Conservation (phyloP, 2,888 invertebrate species). For the Abscondita cerata region DNA sequence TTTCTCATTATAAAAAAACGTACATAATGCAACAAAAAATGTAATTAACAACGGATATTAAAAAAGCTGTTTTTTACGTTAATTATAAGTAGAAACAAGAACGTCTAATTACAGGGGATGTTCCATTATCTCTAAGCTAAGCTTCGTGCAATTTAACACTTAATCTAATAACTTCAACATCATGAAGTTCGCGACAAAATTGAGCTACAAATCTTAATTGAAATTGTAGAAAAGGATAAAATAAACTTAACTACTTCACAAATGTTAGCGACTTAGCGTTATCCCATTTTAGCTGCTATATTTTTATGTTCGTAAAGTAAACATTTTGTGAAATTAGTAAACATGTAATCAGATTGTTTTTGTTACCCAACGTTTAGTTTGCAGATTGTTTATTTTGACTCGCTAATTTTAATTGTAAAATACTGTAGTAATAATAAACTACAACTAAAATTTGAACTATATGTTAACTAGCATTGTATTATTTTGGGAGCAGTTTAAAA, state of each 20-base stretch:
- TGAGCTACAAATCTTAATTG: slow-evolving; percentile 9
- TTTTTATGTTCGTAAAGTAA: too few species aligned
- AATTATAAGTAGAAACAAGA: background rate
- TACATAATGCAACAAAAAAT: background rate
- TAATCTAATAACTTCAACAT: slow-evolving; percentile 9
- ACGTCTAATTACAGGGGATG: slow-evolving; percentile 8
- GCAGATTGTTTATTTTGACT: too few species aligned
- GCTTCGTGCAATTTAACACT: slow-evolving; percentile 8
- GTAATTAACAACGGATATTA: background rate
- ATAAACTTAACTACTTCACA: background rate
- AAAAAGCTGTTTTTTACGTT: background rate
- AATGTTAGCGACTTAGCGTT: slow-evolving; percentile 18
- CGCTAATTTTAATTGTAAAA: too few species aligned
- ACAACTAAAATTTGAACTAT: too few species aligned
- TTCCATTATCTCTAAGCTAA: slow-evolving; percentile 1
- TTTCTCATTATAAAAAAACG: background rate
- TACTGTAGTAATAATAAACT: too few species aligned
- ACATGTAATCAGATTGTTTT: too few species aligned
- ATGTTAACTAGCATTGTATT: too few species aligned
- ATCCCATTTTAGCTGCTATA: too few species aligned
- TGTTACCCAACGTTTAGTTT: too few species aligned
- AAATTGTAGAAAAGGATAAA: slow-evolving; percentile 3
- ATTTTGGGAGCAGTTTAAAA: too few species aligned
- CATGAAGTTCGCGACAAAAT: slow-evolving; percentile 2
- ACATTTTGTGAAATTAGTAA: too few species aligned